phyloP scores from a whole-genome alignment of 2,888 invertebrate genomes.

The Pollenia amentaria region DNA sequence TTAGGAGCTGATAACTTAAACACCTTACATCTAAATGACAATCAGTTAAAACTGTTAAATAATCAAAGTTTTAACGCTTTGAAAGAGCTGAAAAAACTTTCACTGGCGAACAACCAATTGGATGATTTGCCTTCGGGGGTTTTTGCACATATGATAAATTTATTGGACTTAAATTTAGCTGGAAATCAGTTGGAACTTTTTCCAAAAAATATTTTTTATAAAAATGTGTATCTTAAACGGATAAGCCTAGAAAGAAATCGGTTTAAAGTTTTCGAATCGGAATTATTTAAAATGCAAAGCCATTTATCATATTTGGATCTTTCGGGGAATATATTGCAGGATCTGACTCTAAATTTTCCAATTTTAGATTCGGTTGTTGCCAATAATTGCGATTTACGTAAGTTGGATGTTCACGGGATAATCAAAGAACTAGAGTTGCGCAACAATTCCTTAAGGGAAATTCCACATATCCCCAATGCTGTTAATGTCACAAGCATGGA shows the following conservation, averaged over 20 bases:
- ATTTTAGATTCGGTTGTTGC: slow-evolving; percentile 77
- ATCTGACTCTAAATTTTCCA: slow-evolving; percentile 80
- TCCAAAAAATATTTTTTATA: slow-evolving; percentile 80
- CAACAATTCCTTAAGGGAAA: slow-evolving; percentile 81
- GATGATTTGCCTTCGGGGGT: slow-evolving; percentile 78
- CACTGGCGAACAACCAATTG: slow-evolving; percentile 80
- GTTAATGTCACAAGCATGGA: slow-evolving; percentile 81
- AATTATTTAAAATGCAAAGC: slow-evolving; percentile 80
- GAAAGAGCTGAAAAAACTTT: slow-evolving; percentile 81
- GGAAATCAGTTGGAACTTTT: slow-evolving; percentile 79
- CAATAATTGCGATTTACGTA: slow-evolving; percentile 81
- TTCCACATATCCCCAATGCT: slow-evolving; percentile 81
- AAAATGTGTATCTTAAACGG: slow-evolving; percentile 80
- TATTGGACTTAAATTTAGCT: slow-evolving; percentile 80
- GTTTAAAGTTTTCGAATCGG: slow-evolving; percentile 80
- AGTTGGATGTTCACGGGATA: slow-evolving; percentile 80
- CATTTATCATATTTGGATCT: slow-evolving; percentile 79
- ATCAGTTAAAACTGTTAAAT: slow-evolving; percentile 78
- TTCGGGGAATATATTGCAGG: slow-evolving; percentile 81
- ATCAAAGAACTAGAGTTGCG: slow-evolving; percentile 81
- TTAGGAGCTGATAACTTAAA: slow-evolving; percentile 83
- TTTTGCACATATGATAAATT: slow-evolving; percentile 79
- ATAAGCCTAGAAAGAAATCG: slow-evolving; percentile 80
- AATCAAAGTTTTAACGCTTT: slow-evolving; percentile 82
- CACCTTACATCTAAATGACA: slow-evolving; percentile 78